Evolutionary conservation across 2,888 invertebrate genomes (phyloP).

Genomic region (Chymomyza fuscimana): DNA sequence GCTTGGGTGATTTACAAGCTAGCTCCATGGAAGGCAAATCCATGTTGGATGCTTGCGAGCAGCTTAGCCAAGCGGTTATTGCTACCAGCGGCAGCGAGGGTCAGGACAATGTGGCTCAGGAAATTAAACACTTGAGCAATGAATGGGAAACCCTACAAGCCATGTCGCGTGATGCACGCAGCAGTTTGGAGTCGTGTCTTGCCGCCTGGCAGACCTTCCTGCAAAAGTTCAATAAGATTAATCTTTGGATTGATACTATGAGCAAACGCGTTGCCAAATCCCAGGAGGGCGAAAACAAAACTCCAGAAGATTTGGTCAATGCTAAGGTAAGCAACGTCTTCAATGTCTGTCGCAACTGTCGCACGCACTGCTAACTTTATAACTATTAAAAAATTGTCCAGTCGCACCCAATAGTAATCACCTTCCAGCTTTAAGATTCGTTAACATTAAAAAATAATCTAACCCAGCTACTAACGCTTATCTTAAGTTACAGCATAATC

Average conservation of each 20-base stretch:
- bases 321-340: conserved; percentile 83
- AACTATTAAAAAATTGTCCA: conserved; percentile 44
- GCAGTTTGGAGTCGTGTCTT: conserved; percentile 87
- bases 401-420: conserved; percentile 37
- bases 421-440: conserved; percentile 18
- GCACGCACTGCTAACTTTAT: conserved; percentile 61
- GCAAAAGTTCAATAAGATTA: conserved; percentile 86
- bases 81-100: conserved; percentile 90
- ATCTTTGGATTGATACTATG: conserved; percentile 87
- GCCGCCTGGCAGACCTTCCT: conserved; percentile 91
- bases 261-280: conserved; percentile 84
- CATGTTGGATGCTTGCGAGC: conserved; percentile 86
- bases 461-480: conserved; percentile 55
- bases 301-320: conserved; percentile 87
- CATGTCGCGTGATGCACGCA: conserved; percentile 88
- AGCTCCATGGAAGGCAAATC: conserved; percentile 87
- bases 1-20: conserved; percentile 85
- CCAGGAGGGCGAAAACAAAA: conserved; percentile 86
- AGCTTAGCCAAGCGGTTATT: conserved; percentile 87
- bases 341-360: conserved; percentile 39
- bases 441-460: conserved; percentile 14
- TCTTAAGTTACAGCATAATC: conserved; percentile 38
- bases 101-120: conserved; percentile 89
- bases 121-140: conserved; percentile 88
- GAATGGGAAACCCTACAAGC: conserved; percentile 91